Evolutionary conservation across 2,113 vertebrate species (phyloP).

Genomic region (Trogon surrucura): DNA sequence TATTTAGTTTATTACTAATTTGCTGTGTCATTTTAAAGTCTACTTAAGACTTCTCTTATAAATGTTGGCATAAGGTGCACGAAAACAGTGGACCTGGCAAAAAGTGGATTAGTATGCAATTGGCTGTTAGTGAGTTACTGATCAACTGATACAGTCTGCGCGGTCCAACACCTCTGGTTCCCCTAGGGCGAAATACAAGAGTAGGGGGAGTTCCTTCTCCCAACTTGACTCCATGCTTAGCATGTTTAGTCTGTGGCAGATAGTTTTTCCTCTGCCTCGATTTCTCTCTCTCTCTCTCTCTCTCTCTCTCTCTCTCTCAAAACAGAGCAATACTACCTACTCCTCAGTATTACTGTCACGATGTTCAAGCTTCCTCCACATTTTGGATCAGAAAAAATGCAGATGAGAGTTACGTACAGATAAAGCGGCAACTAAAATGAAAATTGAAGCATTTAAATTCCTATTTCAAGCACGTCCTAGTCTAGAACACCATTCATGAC

Average conservation of each 20-base stretch:
- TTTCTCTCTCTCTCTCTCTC: neutral
- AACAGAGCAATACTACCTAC: neutral
- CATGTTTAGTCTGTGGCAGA: neutral
- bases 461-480: neutral
- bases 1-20: constrained; percentile 50
- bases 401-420: neutral
- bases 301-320: neutral
- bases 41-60: neutral
- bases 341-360: neutral
- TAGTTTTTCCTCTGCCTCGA: neutral
- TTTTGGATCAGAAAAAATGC: neutral
- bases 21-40: constrained; percentile 24
- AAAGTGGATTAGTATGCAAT: neutral
- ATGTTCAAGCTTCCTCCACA: neutral
- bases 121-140: neutral
- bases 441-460: neutral
- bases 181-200: neutral
- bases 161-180: neutral
- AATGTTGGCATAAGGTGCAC: neutral
- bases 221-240: neutral
- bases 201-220: neutral
- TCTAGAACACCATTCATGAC: neutral
- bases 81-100: neutral
- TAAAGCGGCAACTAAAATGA: neutral
- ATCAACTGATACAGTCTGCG: neutral